Evolutionary conservation across 2,113 vertebrate species (phyloP).

Genomic region (Xenopus borealis): DNA sequence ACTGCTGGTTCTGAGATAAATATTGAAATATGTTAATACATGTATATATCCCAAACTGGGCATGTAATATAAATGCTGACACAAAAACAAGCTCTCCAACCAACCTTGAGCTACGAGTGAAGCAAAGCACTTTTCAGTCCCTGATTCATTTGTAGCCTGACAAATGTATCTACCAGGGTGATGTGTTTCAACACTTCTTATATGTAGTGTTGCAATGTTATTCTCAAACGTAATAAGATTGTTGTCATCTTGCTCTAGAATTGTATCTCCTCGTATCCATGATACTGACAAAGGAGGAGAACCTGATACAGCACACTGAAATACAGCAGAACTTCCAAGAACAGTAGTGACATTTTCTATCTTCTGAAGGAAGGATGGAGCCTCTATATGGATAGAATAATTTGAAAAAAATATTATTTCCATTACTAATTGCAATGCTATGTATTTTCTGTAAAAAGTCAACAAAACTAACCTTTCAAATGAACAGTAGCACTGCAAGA

Average conservation of each 20-base stretch:
- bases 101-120: conserved; percentile 90
- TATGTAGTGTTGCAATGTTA: conserved; percentile 73
- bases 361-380: conserved; percentile 83
- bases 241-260: conserved; percentile 82
- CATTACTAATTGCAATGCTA: neutral
- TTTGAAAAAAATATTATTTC: conserved; percentile 7
- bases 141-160: conserved; percentile 91
- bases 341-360: conserved; percentile 78
- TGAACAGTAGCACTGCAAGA: conserved; percentile 76
- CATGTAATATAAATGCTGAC: neutral
- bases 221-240: conserved; percentile 79
- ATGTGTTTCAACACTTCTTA: conserved; percentile 70
- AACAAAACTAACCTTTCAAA: conserved; percentile 85
- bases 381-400: conserved; percentile 65
- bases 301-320: conserved; percentile 76
- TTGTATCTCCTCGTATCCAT: conserved; percentile 93
- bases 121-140: conserved; percentile 84
- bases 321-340: conserved; percentile 77
- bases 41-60: conserved; percentile 2
- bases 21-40: conserved; percentile 47
- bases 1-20: conserved; percentile 80
- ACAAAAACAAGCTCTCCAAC: conserved; percentile 49
- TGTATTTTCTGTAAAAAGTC: neutral
- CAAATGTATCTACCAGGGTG: conserved; percentile 89
- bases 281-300: conserved; percentile 82